Conservation (phyloP, 2,113 vertebrate species). For the Halcyon malimbica region DNA sequence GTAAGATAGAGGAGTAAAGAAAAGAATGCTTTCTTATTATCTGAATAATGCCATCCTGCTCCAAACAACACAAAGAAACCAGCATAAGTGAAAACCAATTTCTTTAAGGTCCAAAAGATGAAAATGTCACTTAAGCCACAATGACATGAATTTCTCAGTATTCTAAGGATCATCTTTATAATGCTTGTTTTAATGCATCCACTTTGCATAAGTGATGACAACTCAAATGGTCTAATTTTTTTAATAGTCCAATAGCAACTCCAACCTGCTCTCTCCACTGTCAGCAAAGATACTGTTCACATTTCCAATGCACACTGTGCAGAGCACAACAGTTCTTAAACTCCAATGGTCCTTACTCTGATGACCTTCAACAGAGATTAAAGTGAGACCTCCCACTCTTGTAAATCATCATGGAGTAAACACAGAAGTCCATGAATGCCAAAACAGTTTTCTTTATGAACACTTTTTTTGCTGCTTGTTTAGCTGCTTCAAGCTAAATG, state of each 20-base stretch:
- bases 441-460: neutral
- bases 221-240: neutral
- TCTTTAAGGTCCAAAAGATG: neutral
- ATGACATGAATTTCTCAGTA: neutral
- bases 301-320: accelerated
- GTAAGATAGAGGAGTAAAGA: neutral
- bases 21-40: neutral
- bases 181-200: neutral
- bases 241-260: neutral
- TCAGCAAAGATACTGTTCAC: neutral
- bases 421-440: neutral
- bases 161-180: neutral
- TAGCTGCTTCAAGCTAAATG: neutral
- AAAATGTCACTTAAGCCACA: neutral
- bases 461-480: neutral
- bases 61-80: neutral
- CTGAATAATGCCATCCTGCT: neutral
- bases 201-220: neutral
- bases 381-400: neutral
- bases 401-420: neutral
- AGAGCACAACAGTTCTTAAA: neutral
- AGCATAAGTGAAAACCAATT: neutral
- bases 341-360: neutral
- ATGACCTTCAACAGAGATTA: neutral
- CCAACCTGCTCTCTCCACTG: neutral